Base-by-base conservation (phyloP, 2,888 invertebrate genomes). In the Malthinus flaveolus region DNA sequence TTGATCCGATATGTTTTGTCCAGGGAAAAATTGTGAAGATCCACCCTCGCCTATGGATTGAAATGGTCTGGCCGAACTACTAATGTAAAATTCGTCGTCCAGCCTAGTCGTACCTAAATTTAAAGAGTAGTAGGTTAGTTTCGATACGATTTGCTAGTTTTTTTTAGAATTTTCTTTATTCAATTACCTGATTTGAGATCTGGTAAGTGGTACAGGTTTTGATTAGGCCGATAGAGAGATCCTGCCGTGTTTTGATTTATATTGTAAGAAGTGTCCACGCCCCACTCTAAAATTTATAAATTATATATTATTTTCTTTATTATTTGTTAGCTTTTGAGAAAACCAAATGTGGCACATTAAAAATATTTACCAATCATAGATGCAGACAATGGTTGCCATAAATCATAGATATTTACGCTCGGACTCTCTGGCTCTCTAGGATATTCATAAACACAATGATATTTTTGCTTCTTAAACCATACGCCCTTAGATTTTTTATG, bases 401-500 rank as follows among this genome's bases (percentile, higher is more conserved):
- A 61, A 56, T 78, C 78, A 48, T 72, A 74, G 60, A 69, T 74
- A 44, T 75, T 76, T 12, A 76, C 61, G 32, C 75, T 67, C 6
- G 78, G 77, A 68, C 76, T 78, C 59, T 79, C 84, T 35, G 83
- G 84, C 78, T 91, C 91, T 68, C 88, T 86, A 47, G 91, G 91
- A 79, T 92, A 91, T 78, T 91, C 90, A 77, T 91, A 92, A 60
- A 91, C 89, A 73, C 90, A 89, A 78, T 91, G 90, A 78, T 90
- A 90, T 75, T 89, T 88, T 79, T 91, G 90, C 50, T 90, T 87
- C 73, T 91, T 91, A 81, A 91, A 92, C 79, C 88, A 89, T 45
- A 92, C 91, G 5, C 76, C 78, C 63, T 72, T 74, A 32, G 74
- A 66, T 62, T 76, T 76, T 54, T 74, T 73, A 66, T 74, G 66